Conservation (phyloP, 1,140 invertebrate species). For the Drosophila mayri region DNA sequence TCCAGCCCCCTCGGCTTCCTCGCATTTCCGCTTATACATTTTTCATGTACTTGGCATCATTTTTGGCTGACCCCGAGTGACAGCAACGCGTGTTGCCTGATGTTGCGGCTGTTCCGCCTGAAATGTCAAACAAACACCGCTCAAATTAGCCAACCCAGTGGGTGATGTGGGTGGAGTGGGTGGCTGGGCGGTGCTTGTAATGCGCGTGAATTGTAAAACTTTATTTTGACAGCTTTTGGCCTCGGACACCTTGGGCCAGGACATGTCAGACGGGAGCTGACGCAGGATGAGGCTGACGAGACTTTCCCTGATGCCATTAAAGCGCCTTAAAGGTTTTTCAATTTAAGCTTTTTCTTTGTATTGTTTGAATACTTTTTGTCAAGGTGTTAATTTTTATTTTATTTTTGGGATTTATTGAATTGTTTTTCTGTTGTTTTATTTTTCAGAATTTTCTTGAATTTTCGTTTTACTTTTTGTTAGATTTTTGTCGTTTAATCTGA, state of each 20-base stretch:
- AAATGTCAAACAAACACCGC: constrained; percentile 74
- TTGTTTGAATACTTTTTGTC: background rate
- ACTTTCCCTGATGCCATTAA: constrained; percentile 34
- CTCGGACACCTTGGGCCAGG: constrained; percentile 61
- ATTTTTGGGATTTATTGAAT: constrained; percentile 2
- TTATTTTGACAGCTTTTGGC: constrained; percentile 79
- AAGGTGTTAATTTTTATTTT: background rate
- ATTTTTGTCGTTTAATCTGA: background rate
- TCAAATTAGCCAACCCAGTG: constrained; percentile 71
- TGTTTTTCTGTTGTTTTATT: background rate
- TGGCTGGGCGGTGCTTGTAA: constrained; percentile 17
- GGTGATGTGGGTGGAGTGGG: constrained; percentile 10
- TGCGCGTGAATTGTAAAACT: constrained; percentile 75
- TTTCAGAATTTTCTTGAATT: background rate
- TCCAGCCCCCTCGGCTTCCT: constrained; percentile 18
- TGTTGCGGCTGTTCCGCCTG: constrained; percentile 69
- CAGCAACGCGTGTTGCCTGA: constrained; percentile 64
- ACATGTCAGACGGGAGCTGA: constrained; percentile 39
- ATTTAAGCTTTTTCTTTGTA: background rate
- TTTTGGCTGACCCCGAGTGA: constrained; percentile 51
- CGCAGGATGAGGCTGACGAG: constrained; percentile 2
- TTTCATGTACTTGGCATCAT: constrained; percentile 67
- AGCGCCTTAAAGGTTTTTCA: constrained; percentile 13
- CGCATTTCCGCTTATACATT: constrained; percentile 47
- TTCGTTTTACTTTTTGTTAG: background rate